Percentiles rank a stretch among this genome's conserved stretches.
These are phyloP conservation scores for Ditylenchus dipsaci DNA, from an alignment of 1,140 invertebrate species.

Conservation along the genomic window DNA sequence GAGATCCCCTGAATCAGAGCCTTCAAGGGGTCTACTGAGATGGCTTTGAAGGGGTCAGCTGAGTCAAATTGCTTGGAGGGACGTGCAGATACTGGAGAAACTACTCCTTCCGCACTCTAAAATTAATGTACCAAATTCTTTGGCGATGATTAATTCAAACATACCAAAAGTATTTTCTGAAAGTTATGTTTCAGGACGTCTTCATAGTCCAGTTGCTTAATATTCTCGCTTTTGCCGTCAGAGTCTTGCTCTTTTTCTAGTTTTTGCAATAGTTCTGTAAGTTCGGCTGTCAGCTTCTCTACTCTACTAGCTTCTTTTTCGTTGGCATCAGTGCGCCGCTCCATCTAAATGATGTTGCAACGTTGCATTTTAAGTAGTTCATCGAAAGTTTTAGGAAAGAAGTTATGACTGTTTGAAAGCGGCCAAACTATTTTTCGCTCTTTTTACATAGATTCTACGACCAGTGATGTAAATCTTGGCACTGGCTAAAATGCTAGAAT, in stretches of 20 bases:
- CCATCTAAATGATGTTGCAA: slow-evolving; percentile 23
- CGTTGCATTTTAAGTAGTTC: too few relatives aligned
- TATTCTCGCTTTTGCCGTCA: background rate
- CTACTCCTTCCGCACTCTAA: background rate
- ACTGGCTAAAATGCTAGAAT: too few relatives aligned
- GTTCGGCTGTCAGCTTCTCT: slow-evolving; percentile 7
- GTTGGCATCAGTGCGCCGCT: slow-evolving; percentile 34
- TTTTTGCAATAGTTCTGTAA: background rate
- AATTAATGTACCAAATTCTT: background rate
- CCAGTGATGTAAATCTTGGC: too few relatives aligned
- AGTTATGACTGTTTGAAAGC: too few relatives aligned
- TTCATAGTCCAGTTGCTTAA: background rate
- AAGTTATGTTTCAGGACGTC: background rate
- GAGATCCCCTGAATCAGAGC: background rate
- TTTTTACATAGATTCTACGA: too few relatives aligned
- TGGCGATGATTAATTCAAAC: too few relatives aligned
- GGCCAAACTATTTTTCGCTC: too few relatives aligned
- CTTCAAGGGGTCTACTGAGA: background rate
- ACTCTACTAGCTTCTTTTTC: slow-evolving; percentile 21
- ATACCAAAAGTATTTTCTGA: background rate
- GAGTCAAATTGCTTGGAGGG: background rate
- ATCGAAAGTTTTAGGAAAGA: too few relatives aligned
- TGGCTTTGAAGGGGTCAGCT: background rate
- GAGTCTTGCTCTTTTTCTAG: background rate
- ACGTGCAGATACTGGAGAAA: background rate